These are phyloP conservation scores for Harlomillsia oculata DNA, from an alignment of 1,140 invertebrate genomes.

Conservation along the genomic window DNA sequence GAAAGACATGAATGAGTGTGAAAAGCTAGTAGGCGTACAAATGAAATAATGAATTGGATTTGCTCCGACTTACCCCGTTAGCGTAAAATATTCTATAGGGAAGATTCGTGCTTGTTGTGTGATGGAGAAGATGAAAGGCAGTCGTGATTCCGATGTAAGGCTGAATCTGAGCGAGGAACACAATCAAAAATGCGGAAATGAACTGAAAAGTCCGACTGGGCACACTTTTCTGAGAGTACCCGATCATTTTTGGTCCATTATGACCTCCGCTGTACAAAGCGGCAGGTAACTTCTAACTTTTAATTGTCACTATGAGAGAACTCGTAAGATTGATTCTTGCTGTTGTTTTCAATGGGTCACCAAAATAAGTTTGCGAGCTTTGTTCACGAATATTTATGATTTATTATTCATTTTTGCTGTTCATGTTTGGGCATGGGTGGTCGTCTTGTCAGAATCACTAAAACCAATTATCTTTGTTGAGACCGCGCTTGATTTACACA, in stretches of 20 bases:
- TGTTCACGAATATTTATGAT: too few relatives aligned
- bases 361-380: too few relatives aligned
- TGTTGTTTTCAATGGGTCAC: too few relatives aligned
- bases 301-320: too few relatives aligned
- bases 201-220: conserved; percentile 12
- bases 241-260: conserved; percentile 32
- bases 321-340: too few relatives aligned
- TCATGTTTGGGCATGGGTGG: too few relatives aligned
- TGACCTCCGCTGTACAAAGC: neutral
- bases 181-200: conserved; percentile 18
- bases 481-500: too few relatives aligned
- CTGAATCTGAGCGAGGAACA: conserved; percentile 21
- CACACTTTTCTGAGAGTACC: conserved; percentile 16
- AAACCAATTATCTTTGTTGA: too few relatives aligned
- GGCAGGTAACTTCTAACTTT: too few relatives aligned
- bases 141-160: conserved; percentile 19
- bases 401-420: too few relatives aligned
- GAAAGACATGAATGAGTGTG: too few relatives aligned
- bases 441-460: too few relatives aligned
- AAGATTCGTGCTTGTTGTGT: conserved; percentile 12
- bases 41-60: neutral
- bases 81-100: conserved; percentile 28
- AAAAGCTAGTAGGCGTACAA: neutral
- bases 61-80: conserved; percentile 29
- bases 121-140: conserved; percentile 25